Base-by-base conservation (phyloP, 2,113 vertebrate species). In the Trachemys scripta region DNA sequence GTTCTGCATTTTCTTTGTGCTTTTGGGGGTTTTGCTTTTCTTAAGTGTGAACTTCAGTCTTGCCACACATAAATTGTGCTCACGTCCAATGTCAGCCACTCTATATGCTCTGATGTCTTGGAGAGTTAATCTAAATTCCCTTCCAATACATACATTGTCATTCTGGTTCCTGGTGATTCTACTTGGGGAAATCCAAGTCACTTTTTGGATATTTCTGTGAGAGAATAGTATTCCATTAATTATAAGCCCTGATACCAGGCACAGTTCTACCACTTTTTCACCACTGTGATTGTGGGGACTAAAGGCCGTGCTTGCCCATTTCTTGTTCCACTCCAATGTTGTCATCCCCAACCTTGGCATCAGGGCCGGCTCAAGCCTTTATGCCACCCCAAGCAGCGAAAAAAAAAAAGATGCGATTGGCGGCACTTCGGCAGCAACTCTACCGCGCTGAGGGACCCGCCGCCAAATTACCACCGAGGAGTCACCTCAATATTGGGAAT, bases 1-100 rank as follows among this genome's bases (percentile, higher is more conserved):
- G 50, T 59, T 69, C 9, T 56, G 88, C 56, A 4, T 29, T 90
- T 85, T 38, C 27, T 76, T 1, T 1, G 5, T 54, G 54, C 11
- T 83, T 93, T 27, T 79, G 42, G 82, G 24, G 25, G 1, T 51
- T 42, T 54, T 14, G 20, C 51, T 90, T 19, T 87, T 89, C 25
- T 57, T 42, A 75, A 50, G 53, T 76, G 79, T 85, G 13, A 82
- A 4, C 9, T 93, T 84, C 78, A 49, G 3, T 51, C 87, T 90
- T 82, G 65, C n/a, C 4, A 24, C 5, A 2, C 54, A 65, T 81
- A 54, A 92, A 4, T 54, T 54, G 59, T 1, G 50, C 10, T 69
- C 65, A 90, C 83, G 94, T 92, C 84, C 12, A 27, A 45, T 45
- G 42, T 20, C 69, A 62, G 79, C 81, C 91, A 24, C 42, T 90